Evolutionary conservation across 2,113 vertebrate species (phyloP).

Genomic region (Ammospiza caudacuta): DNA sequence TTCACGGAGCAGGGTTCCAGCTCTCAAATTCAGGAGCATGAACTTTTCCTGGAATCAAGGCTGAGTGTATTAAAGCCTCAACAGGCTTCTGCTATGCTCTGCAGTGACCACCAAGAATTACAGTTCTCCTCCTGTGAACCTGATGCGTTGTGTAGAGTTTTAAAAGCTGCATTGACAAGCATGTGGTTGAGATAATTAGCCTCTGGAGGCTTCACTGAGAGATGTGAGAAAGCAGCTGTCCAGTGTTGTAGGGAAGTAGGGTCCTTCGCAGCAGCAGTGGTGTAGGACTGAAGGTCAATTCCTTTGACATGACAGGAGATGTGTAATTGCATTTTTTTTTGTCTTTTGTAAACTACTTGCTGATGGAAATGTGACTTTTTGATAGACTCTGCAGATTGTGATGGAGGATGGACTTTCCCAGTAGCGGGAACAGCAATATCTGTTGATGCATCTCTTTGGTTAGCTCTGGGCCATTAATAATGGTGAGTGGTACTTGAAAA

Average conservation of each 20-base stretch:
- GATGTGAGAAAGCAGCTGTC: neutral
- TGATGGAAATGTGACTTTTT: neutral
- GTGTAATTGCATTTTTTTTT: neutral
- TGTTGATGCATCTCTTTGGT: slow-evolving; percentile 3
- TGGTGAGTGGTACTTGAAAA: neutral
- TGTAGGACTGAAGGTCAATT: neutral
- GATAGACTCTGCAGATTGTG: neutral
- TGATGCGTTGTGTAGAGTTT: neutral
- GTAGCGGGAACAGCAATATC: neutral
- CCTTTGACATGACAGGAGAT: neutral
- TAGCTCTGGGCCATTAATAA: neutral
- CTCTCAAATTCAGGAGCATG: neutral
- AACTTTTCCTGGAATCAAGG: slow-evolving; percentile 9
- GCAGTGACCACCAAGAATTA: neutral
- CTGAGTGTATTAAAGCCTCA: neutral
- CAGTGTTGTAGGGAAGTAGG: neutral
- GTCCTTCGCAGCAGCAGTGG: neutral
- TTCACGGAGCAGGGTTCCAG: neutral
- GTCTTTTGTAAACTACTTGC: neutral
- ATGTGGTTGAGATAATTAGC: neutral
- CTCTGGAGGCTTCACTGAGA: neutral
- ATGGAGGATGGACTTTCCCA: neutral
- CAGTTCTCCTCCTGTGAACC: neutral
- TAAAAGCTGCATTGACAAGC: slow-evolving; percentile 46
- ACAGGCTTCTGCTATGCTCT: slow-evolving; percentile 20